Evolutionary conservation across 2,797 vertebrate species (phyloP).

Genomic region (Etheostoma perlongum): DNA sequence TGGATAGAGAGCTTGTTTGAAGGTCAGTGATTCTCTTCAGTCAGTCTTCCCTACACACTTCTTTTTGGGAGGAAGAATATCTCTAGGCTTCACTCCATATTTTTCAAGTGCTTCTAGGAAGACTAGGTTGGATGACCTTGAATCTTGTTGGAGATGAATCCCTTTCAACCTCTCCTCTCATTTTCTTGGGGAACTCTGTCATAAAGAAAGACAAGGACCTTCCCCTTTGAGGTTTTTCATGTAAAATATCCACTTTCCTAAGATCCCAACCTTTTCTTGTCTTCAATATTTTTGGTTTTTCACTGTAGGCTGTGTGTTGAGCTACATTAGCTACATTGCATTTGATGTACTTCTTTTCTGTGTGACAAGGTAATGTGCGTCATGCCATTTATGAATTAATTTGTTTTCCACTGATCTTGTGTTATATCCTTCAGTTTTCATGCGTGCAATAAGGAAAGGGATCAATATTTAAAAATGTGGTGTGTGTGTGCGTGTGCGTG

Average conservation of each 20-base stretch:
- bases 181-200: conserved; percentile 66
- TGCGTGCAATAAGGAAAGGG: conserved; percentile 4
- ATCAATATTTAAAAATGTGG: conserved; percentile 37
- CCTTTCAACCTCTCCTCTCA: conserved; percentile 65
- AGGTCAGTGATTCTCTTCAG: conserved; percentile 85
- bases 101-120: conserved; percentile 77
- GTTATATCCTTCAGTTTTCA: conserved; percentile 2
- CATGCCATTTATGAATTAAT: background rate
- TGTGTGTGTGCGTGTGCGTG: conserved; percentile 9
- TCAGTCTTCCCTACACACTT: conserved; percentile 70
- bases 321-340: conserved; percentile 16
- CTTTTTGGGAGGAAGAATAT: conserved; percentile 72
- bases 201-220: conserved; percentile 69
- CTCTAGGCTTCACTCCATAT: conserved; percentile 77
- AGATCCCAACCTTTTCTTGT: conserved; percentile 54
- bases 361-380: background rate
- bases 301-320: background rate
- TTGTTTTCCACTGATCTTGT: conserved; percentile 27
- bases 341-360: conserved; percentile 13
- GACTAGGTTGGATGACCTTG: conserved; percentile 82
- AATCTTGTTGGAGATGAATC: conserved; percentile 74
- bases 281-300: conserved; percentile 54
- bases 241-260: conserved; percentile 68
- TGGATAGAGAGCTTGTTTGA: conserved; percentile 86
- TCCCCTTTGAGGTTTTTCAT: conserved; percentile 64